Conservation (phyloP, 2,888 invertebrate genomes). For the Adelognathus sp. region DNA sequence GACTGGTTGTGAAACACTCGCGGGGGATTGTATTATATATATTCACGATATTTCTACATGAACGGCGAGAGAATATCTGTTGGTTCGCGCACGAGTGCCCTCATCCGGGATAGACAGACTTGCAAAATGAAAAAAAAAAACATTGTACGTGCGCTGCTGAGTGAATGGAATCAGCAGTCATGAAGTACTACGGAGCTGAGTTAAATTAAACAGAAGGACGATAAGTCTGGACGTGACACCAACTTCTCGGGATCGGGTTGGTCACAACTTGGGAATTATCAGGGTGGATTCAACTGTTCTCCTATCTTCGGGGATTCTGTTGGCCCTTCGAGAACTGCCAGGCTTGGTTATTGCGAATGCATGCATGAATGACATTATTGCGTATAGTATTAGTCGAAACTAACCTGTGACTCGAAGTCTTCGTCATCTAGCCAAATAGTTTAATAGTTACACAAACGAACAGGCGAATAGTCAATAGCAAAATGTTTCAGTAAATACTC, state of each 20-base stretch:
- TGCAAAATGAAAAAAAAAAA: slow-evolving; percentile 8
- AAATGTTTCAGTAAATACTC: too few species aligned
- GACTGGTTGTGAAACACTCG: not conserved
- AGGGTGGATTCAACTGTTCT: not conserved
- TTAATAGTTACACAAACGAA: too few species aligned
- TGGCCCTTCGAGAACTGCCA: not conserved
- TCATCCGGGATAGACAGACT: slow-evolving; percentile 4
- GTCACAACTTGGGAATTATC: not conserved
- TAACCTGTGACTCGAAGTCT: not conserved
- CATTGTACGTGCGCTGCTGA: slow-evolving; percentile 18
- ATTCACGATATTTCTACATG: slow-evolving; percentile 19
- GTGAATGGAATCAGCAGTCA: slow-evolving; percentile 19
- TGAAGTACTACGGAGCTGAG: slow-evolving; percentile 73
- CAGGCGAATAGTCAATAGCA: too few species aligned
- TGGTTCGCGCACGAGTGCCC: slow-evolving; percentile 27
- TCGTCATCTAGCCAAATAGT: too few species aligned
- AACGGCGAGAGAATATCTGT: not conserved
- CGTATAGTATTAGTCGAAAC: too few species aligned
- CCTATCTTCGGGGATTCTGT: not conserved
- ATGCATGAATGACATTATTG: not conserved
- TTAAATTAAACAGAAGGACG: slow-evolving; percentile 76
- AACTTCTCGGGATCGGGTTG: slow-evolving; percentile 63
- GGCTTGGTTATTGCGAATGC: not conserved
- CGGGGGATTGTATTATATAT: not conserved
- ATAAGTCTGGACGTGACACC: slow-evolving; percentile 75